Evolutionary conservation across 2,888 invertebrate genomes (phyloP), one percentile per base, ranked within the genome.

Genomic region (Erpobdella octoculata): DNA sequence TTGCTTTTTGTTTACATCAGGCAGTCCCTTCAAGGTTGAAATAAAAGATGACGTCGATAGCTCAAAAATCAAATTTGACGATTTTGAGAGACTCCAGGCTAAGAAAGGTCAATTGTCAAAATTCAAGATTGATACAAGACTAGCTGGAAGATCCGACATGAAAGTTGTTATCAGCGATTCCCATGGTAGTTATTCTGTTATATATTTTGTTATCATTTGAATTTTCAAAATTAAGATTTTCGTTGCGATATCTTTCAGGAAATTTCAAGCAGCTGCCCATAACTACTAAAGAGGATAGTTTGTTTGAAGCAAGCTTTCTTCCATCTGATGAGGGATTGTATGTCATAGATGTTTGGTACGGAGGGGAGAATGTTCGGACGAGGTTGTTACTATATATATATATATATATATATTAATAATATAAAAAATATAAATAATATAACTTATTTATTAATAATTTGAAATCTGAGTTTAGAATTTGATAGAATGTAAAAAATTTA

Each of bases 271-370:
- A 18, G 18, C 67, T 67, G 21, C 25, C 66, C n/a, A 6, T 67
- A 21, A 58, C 37, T 48, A 33, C 66, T 18, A 41, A 48, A 21
- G 38, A 18, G 15, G 37, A 53, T 12, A 67, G 65, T 5, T 25
- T 71, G 31, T 36, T 59, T 36, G 71, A 66, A 21, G 37, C 38
- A 41, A 31, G 25, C 33, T 71, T 66, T 36, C 1, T 38, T 28
- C 71, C 71, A 6, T 37, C 53, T 9, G 53, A 37, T 25, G 67
- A 71, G 33, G 71, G 71, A 46, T 53, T 67, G 53, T 67, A 71
- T 36, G 36, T 28, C 48, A 58, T 71, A 21, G 58, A 71, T 3
- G 71, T 71, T n/a, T 67, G 58, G 41, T 67, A 58, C 58, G 71
- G 66, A 1, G 59, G 67, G 15, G 28, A 21, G n/a, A 66, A 66